Evolutionary conservation across 2,113 vertebrate species (phyloP), one percentile per base, ranked within the genome.

Genomic region (Strix uralensis): DNA sequence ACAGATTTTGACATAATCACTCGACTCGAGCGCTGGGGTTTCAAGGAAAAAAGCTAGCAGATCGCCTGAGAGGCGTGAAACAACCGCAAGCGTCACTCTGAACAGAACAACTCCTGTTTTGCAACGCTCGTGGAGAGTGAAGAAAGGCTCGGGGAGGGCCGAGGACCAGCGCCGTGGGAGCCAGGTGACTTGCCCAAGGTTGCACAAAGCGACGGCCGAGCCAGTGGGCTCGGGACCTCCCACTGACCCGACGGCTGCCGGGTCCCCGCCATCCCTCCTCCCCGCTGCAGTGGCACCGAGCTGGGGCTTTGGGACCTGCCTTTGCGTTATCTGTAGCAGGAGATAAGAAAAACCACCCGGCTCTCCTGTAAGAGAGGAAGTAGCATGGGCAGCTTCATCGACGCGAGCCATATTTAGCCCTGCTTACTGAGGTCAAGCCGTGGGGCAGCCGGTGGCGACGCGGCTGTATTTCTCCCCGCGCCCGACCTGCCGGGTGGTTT

Each of bases 171-270:
- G 2, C 7, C 1, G 34, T 18, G 3, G 69, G 57, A 61, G 86
- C 69, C 55, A 55, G 85, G 90, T 65, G 82, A 44, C 74, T 83
- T 15, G 42, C 15, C 59, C 59, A 26, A 5, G 5, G 3, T 15
- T 5, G 38, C 79, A 32, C 52, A 34, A 52, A 86, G 59, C 2
- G 5, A 14, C 1, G 2, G 81, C 58, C 1, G 7, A 47, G 40
- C 26, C 0, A 0, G 23, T 0, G 4, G 51, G 40, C 52, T 21
- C 19, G 44, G n/a, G 70, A 63, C 12, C 52, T 36, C 38, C 4
- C 0, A 0, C 46, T 46, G 44, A 44, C 44, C 46, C 4, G 1
- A 14, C 1, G 10, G 46, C 55, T 0, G 6, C 75, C 25, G 10
- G 3, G 61, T 44, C 46, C 70, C 66, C 3, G 0, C 25, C 1